Percentiles rank a stretch among this genome's conserved stretches.
These are phyloP conservation scores for Diadumene lineata DNA, from an alignment of 92 coral and sea anemone species.

Conservation along the genomic window DNA sequence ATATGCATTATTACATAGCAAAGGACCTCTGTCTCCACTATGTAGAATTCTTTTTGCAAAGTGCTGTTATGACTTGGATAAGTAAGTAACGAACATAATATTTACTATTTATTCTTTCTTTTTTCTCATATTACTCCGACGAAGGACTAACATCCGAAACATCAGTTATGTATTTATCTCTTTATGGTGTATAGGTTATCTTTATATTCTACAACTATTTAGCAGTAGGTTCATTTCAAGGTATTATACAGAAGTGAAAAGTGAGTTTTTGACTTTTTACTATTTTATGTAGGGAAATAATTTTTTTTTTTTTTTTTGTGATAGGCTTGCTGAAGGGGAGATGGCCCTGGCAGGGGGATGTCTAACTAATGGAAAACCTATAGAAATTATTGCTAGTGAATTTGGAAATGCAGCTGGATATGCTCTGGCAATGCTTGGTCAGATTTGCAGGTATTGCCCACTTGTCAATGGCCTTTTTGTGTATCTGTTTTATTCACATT, in stretches of 20 bases:
- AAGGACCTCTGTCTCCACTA: conserved; percentile 84
- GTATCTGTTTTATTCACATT: too few relatives aligned
- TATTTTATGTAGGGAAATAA: too few relatives aligned
- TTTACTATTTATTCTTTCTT: neutral
- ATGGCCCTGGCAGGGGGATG: conserved; percentile 88
- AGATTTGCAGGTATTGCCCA: conserved; percentile 93
- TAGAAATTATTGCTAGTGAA: conserved; percentile 88
- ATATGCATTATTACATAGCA: conserved; percentile 77
- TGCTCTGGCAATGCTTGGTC: conserved; percentile 91
- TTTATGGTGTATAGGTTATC: too few relatives aligned
- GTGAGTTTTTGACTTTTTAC: too few relatives aligned
- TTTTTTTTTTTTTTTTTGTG: too few relatives aligned
- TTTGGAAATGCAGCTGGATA: conserved; percentile 97
- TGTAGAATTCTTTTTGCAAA: conserved; percentile 97
- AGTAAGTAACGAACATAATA: conserved; percentile 56
- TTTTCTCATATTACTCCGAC: too few relatives aligned
- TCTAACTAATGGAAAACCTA: conserved; percentile 77
- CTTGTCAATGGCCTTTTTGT: neutral
- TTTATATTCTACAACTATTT: too few relatives aligned
- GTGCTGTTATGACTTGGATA: conserved; percentile 90
- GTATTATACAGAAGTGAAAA: too few relatives aligned
- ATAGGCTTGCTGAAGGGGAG: conserved; percentile 93
- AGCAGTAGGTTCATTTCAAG: too few relatives aligned
- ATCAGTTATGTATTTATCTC: too few relatives aligned
- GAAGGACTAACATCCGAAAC: too few relatives aligned